Conservation (phyloP, 1,140 invertebrate species). For the Sogatella furcifera region DNA sequence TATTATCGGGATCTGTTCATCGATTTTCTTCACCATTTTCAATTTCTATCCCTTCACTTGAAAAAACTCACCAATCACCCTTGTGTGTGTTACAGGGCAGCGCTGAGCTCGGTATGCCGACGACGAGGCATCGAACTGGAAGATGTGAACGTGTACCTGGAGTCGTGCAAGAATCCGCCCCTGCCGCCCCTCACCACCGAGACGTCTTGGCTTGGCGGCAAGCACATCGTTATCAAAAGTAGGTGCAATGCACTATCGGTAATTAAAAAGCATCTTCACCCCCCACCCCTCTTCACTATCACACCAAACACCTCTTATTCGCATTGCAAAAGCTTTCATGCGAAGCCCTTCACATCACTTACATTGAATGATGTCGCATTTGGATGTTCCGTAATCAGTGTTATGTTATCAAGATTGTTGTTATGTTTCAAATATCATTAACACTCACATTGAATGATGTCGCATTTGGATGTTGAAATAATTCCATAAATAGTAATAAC, state of each 20-base stretch:
- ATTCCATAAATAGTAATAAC: too few species aligned
- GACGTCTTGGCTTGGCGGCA: conserved; percentile 53
- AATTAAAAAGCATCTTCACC: conserved; percentile 23
- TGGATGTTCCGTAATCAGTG: not conserved
- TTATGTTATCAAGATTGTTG: too few species aligned
- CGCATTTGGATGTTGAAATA: too few species aligned
- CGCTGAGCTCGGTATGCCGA: conserved; percentile 43
- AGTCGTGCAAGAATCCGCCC: conserved; percentile 45
- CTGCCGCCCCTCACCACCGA: conserved; percentile 46
- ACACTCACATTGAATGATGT: too few species aligned
- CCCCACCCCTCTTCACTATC: conserved; percentile 26
- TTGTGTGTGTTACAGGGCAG: conserved; percentile 34
- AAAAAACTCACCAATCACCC: too few species aligned
- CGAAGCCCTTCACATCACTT: not conserved
- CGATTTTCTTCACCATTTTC: too few species aligned
- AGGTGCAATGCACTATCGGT: conserved; percentile 23
- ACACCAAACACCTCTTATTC: conserved; percentile 26
- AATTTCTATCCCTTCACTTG: too few species aligned
- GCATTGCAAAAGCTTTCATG: not conserved
- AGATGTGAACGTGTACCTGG: conserved; percentile 51
- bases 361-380: not conserved
- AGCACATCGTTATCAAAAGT: conserved; percentile 56
- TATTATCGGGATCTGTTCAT: too few species aligned
- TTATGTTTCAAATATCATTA: too few species aligned
- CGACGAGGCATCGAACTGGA: conserved; percentile 46